These are phyloP conservation scores for Mystacornis crossleyi DNA, from an alignment of 2,113 vertebrate species.

Conservation along the genomic window DNA sequence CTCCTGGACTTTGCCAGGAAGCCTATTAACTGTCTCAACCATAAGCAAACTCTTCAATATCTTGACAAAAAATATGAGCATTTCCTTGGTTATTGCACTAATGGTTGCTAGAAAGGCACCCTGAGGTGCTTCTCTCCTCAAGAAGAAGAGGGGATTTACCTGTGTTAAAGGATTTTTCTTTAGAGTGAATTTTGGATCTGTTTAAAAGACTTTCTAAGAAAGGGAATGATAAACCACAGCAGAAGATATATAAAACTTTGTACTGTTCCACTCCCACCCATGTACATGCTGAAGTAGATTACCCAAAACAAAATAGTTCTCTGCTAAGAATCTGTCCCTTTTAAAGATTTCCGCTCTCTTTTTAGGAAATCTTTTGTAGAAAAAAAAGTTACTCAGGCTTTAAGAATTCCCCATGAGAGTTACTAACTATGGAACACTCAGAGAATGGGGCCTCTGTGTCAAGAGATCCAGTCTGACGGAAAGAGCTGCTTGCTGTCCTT, in stretches of 20 bases:
- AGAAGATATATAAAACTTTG: not conserved
- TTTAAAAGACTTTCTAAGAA: not conserved
- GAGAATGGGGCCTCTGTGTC: not conserved
- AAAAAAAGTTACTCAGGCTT: not conserved
- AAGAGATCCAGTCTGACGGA: not conserved
- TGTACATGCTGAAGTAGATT: not conserved
- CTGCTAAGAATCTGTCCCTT: not conserved
- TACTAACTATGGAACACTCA: not conserved
- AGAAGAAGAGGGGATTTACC: not conserved
- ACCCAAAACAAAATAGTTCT: not conserved
- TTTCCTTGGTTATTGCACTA: not conserved
- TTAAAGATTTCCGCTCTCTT: not conserved
- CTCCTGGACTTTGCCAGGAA: not conserved
- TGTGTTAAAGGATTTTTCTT: not conserved
- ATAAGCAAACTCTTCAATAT: not conserved
- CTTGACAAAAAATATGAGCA: not conserved
- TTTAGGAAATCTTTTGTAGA: not conserved
- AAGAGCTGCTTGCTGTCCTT: not conserved
- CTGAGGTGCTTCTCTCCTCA: not conserved
- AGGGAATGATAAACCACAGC: not conserved
- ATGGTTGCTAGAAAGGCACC: not conserved
- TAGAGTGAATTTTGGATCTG: not conserved
- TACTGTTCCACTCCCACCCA: not conserved
- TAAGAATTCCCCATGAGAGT: not conserved
- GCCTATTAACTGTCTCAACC: not conserved